Evolutionary conservation across 2,113 vertebrate species (phyloP).

Genomic region (Myrmecobius fasciatus): DNA sequence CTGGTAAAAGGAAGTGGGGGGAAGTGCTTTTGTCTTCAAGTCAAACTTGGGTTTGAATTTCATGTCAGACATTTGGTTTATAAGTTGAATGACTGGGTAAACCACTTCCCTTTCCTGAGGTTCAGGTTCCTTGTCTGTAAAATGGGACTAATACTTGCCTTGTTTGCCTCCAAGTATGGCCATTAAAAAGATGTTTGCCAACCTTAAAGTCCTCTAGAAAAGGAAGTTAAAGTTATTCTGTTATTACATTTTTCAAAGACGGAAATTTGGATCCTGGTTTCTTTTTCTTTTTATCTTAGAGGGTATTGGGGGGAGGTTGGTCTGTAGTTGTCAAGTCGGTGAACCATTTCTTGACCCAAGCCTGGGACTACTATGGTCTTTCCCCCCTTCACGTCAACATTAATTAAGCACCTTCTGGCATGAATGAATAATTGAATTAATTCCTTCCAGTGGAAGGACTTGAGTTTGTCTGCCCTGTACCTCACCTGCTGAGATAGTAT

Average conservation of each 20-base stretch:
- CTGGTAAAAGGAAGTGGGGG: not conserved
- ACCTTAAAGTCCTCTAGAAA: not conserved
- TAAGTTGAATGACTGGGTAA: not conserved
- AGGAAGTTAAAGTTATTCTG: not conserved
- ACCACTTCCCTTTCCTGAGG: not conserved
- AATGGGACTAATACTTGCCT: not conserved
- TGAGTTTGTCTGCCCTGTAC: constrained; percentile 25
- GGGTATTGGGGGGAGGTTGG: not conserved
- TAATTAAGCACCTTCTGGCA: constrained; percentile 65
- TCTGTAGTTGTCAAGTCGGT: constrained; percentile 24
- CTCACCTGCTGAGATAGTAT: constrained; percentile 67
- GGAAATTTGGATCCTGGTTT: not conserved
- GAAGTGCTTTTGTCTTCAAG: not conserved
- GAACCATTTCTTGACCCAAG: constrained; percentile 23
- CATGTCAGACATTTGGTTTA: too few species aligned
- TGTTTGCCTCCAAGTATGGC: not conserved
- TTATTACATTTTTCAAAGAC: not conserved
- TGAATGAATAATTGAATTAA: constrained; percentile 69
- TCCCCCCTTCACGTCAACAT: constrained; percentile 58
- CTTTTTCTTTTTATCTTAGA: not conserved
- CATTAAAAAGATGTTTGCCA: not conserved
- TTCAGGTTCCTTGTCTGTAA: not conserved
- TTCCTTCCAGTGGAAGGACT: constrained; percentile 56
- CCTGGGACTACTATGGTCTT: constrained; percentile 38
- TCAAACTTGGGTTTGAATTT: not conserved